Conservation (phyloP, 2,113 vertebrate genomes). For the Caretta caretta region DNA sequence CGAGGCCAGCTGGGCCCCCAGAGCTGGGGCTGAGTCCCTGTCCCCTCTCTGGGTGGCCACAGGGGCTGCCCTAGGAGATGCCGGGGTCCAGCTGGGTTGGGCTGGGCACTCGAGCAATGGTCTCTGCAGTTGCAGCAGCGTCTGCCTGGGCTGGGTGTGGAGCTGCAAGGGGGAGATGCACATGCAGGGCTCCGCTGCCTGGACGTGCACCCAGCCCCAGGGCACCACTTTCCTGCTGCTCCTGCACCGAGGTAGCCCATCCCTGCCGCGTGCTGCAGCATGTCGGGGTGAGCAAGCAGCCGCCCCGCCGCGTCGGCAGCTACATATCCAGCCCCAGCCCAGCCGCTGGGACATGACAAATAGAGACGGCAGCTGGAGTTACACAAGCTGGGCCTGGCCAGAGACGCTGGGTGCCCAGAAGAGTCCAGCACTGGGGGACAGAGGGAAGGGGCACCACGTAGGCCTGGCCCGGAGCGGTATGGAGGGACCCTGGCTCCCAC, state of each 20-base stretch:
- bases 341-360: conserved; percentile 52
- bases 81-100: not conserved
- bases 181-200: conserved; percentile 35
- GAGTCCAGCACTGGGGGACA: not conserved
- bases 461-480: rapidly evolving
- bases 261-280: conserved; percentile 56
- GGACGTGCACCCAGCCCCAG: conserved; percentile 48
- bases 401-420: not conserved
- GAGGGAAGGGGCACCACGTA: not conserved
- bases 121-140: not conserved
- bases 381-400: not conserved
- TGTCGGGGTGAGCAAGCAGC: conserved; percentile 65
- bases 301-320: conserved; percentile 1
- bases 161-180: conserved; percentile 20
- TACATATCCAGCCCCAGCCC: conserved; percentile 34
- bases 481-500: not conserved
- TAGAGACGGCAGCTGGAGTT: not conserved
- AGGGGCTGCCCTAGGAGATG: not conserved
- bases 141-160: not conserved
- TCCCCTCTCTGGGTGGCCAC: not conserved
- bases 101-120: not conserved
- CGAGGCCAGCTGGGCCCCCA: not conserved
- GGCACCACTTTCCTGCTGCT: conserved; percentile 68
- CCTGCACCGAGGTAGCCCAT: conserved; percentile 33
- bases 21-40: not conserved